Conservation (phyloP, 2,888 invertebrate genomes). For the Anoplius nigerrimus region DNA sequence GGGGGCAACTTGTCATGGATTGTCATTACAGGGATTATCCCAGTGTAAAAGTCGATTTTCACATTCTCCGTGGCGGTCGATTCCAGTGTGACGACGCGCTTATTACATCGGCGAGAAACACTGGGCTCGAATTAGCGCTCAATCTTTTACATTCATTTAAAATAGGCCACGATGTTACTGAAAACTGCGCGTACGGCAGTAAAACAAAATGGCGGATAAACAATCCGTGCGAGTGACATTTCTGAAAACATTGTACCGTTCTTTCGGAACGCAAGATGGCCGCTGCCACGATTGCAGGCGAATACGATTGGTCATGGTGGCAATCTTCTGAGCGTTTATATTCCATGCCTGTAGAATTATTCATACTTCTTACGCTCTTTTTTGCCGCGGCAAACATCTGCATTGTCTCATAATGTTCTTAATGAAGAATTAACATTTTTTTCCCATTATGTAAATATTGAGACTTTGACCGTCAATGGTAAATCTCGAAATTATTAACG, state of each 20-base stretch:
- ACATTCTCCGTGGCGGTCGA: slow-evolving; percentile 22
- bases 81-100: too few relatives aligned
- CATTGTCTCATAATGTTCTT: too few relatives aligned
- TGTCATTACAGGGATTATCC: slow-evolving; percentile 52
- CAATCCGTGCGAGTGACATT: slow-evolving; percentile 56
- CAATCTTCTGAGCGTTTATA: not conserved
- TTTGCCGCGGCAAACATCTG: too few relatives aligned
- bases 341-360: too few relatives aligned
- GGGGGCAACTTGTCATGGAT: slow-evolving; percentile 61
- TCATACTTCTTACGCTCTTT: too few relatives aligned
- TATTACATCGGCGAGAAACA: slow-evolving; percentile 4
- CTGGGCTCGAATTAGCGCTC: not conserved
- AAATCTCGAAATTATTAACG: too few relatives aligned
- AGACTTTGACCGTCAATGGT: too few relatives aligned
- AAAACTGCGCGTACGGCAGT: slow-evolving; percentile 59
- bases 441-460: too few relatives aligned
- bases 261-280: slow-evolving; percentile 4
- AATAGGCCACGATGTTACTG: slow-evolving; percentile 54
- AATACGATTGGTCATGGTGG: not conserved
- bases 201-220: slow-evolving; percentile 69
- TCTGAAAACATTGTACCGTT: slow-evolving; percentile 49
- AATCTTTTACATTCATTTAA: slow-evolving; percentile 51
- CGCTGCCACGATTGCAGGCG: slow-evolving; percentile 2
- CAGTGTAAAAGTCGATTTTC: slow-evolving; percentile 5
- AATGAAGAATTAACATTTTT: too few relatives aligned